Percentiles rank a stretch among this genome's conserved stretches.
Evolutionary conservation across 2,888 invertebrate genomes (phyloP).

Genomic region (Nysson spinosus): DNA sequence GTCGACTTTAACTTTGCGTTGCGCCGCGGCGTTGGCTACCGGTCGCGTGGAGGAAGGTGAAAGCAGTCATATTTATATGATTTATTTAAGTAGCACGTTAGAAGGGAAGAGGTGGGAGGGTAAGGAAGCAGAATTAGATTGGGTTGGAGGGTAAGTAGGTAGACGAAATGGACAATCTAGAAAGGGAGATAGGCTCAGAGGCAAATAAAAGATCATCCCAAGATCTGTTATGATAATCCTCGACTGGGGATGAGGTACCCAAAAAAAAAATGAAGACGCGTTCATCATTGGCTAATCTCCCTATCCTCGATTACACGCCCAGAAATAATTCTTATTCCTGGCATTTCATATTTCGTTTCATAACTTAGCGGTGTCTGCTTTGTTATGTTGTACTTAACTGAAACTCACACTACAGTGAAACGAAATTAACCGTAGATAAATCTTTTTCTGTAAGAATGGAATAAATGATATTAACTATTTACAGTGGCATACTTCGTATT

Average conservation of each 20-base stretch:
- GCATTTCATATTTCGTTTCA: background rate
- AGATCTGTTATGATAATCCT: constrained; percentile 64
- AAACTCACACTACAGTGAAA: too few species aligned
- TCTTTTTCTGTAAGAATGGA: too few species aligned
- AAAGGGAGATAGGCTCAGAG: constrained; percentile 44
- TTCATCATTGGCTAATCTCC: constrained; percentile 22
- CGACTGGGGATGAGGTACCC: background rate
- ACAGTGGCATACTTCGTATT: too few species aligned
- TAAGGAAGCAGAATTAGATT: constrained; percentile 35
- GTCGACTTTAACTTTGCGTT: too few species aligned
- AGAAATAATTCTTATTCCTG: background rate
- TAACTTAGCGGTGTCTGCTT: background rate
- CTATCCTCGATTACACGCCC: background rate
- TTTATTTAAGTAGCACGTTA: constrained; percentile 67
- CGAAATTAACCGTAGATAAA: too few species aligned
- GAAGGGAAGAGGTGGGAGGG: constrained; percentile 13
- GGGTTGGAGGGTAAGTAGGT: constrained; percentile 9
- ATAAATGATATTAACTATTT: too few species aligned
- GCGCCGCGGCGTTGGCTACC: constrained; percentile 18
- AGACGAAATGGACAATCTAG: constrained; percentile 53
- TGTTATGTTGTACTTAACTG: background rate
- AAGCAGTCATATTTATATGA: constrained; percentile 71
- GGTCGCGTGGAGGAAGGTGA: constrained; percentile 44
- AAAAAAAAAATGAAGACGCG: constrained; percentile 61
- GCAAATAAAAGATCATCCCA: constrained; percentile 64